Evolutionary conservation across 2,888 invertebrate species (phyloP).

Genomic region (Leuctra nigra): DNA sequence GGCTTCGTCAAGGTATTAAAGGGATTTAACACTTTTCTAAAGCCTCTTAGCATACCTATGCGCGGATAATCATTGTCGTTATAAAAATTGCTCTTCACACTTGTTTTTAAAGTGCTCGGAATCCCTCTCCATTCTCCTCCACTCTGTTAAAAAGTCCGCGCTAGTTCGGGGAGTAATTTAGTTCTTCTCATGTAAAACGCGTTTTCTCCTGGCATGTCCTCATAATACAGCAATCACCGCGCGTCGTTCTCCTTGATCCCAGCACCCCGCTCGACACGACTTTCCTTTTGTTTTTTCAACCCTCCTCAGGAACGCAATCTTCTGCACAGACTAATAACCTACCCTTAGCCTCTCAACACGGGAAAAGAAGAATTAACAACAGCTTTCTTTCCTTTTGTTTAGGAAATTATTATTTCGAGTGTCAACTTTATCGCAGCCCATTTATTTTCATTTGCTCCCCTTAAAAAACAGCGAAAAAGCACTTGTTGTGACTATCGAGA

Average conservation of each 20-base stretch:
- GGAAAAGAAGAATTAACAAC: conserved; percentile 26
- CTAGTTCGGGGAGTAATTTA: conserved; percentile 21
- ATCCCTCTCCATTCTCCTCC: conserved; percentile 12
- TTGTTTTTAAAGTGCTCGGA: conserved; percentile 21
- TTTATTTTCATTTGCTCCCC: conserved; percentile 27
- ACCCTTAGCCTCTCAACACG: conserved; percentile 19
- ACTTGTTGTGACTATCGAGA: conserved; percentile 19
- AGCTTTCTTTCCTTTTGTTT: conserved; percentile 25
- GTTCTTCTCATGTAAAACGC: conserved; percentile 8
- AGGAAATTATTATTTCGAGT: conserved; percentile 28
- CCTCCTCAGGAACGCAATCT: conserved; percentile 9
- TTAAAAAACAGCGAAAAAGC: conserved; percentile 13
- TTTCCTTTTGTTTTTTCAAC: conserved; percentile 19
- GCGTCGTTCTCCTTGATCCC: neutral
- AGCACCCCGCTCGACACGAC: conserved; percentile 4
- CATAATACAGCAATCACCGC: conserved; percentile 22
- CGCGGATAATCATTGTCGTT: conserved; percentile 23
- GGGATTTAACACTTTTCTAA: conserved; percentile 7
- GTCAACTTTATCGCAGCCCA: conserved; percentile 27
- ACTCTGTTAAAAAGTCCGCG: conserved; percentile 20
- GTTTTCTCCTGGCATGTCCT: conserved; percentile 16
- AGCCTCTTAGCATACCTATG: conserved; percentile 17
- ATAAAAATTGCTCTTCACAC: conserved; percentile 20
- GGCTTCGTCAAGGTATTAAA: conserved; percentile 4
- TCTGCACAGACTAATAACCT: conserved; percentile 19